A percentile compares a stretch with the other conserved stretches of the same genome.
Evolutionary conservation across 2,113 vertebrate genomes (phyloP).

Genomic region (Heterotilapia buettikoferi): DNA sequence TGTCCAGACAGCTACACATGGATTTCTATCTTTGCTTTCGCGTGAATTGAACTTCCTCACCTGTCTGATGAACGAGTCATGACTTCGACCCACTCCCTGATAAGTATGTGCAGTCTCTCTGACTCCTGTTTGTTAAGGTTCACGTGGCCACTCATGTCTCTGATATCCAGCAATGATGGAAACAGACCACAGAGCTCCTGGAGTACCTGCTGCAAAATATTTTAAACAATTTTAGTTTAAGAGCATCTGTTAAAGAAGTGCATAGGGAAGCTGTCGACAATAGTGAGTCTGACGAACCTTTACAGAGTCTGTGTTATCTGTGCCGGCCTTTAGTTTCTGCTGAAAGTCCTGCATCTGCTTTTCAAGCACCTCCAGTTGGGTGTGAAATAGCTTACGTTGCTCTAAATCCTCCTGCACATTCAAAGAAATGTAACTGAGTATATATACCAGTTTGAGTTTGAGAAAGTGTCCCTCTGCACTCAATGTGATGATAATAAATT

Average conservation of each 20-base stretch:
- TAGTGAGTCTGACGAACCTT: conserved; percentile 41
- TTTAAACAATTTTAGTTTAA: background rate
- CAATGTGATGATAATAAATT: background rate
- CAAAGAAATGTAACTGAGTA: background rate
- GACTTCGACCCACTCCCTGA: conserved; percentile 73
- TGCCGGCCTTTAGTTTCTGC: conserved; percentile 36
- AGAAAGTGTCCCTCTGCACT: background rate
- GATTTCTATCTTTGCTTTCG: background rate
- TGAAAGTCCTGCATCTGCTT: conserved; percentile 49
- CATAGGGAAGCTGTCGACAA: background rate
- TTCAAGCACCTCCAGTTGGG: conserved; percentile 70
- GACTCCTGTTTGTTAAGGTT: conserved; percentile 62
- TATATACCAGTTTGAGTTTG: background rate
- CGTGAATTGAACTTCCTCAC: conserved; percentile 49
- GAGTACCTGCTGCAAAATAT: conserved; percentile 45
- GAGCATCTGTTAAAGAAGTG: background rate
- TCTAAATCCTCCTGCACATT: conserved; percentile 58
- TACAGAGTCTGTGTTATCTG: conserved; percentile 39
- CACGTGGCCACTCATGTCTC: conserved; percentile 68
- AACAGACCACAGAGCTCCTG: conserved; percentile 70
- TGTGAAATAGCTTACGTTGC: conserved; percentile 70
- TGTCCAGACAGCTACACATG: background rate
- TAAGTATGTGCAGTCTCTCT: conserved; percentile 72
- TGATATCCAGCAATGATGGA: conserved; percentile 75
- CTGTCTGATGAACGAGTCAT: conserved; percentile 69